A percentile compares a stretch with the other conserved stretches of the same genome.
phyloP scores from a whole-genome alignment of 30 jellyfish, hydroid and myxozoan genomes.

The Catostylus mosaicus region DNA sequence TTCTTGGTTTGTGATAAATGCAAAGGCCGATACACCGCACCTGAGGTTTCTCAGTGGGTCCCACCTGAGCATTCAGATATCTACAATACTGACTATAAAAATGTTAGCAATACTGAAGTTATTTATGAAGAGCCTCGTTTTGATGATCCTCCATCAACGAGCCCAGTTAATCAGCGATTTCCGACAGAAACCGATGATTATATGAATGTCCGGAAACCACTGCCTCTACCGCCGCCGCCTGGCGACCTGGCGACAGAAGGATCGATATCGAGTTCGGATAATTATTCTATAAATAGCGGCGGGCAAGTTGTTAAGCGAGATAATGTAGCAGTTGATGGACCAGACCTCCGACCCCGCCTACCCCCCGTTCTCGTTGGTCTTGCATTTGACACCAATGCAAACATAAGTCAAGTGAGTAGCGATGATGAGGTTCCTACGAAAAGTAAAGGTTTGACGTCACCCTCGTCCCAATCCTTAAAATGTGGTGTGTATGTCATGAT shows the following conservation, averaged over 20 bases:
- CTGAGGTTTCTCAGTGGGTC: constrained; percentile 1
- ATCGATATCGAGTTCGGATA: background rate
- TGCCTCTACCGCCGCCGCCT: background rate
- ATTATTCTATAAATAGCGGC: background rate
- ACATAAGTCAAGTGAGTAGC: background rate
- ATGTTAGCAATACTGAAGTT: background rate
- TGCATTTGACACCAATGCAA: too few species aligned
- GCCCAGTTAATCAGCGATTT: background rate
- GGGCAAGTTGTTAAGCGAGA: background rate
- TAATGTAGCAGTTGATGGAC: background rate
- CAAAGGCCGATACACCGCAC: background rate
- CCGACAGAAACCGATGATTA: background rate
- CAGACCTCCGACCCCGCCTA: too few species aligned
- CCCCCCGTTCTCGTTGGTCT: too few species aligned
- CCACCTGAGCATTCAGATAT: background rate
- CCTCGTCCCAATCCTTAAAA: background rate
- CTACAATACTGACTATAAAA: background rate
- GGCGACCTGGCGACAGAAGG: background rate
- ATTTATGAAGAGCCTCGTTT: background rate
- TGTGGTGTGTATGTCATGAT: background rate
- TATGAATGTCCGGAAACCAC: background rate
- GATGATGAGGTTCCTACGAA: background rate
- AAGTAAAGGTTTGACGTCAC: background rate
- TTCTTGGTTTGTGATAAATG: background rate
- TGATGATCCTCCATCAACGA: too few species aligned